These are phyloP conservation scores for Cephus nigrinus DNA, from an alignment of 2,888 invertebrate genomes.

Conservation along the genomic window DNA sequence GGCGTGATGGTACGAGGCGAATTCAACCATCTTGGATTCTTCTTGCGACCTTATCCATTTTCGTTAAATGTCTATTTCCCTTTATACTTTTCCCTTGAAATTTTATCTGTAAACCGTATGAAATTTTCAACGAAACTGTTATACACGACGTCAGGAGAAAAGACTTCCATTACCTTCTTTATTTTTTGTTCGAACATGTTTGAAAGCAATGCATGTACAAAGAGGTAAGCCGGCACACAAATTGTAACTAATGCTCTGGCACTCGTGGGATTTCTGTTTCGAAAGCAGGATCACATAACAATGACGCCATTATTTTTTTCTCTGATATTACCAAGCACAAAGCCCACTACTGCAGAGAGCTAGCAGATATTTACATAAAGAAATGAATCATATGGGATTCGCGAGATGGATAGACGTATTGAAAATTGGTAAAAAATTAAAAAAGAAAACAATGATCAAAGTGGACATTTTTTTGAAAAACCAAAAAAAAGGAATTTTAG, in stretches of 20 bases:
- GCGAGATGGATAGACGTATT: neutral
- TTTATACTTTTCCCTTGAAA: neutral
- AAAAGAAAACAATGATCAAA: neutral
- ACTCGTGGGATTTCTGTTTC: neutral
- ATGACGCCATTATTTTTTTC: slow-evolving; percentile 33
- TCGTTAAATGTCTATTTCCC: slow-evolving; percentile 15
- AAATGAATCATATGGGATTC: neutral
- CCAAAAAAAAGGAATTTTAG: no score
- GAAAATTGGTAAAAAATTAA: neutral
- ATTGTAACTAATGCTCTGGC: neutral
- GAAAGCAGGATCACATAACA: neutral
- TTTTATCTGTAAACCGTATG: slow-evolving; percentile 11
- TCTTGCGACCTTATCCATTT: slow-evolving; percentile 8
- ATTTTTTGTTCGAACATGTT: neutral
- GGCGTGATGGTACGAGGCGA: slow-evolving; percentile 24
- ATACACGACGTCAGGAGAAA: neutral
- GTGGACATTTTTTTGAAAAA: neutral
- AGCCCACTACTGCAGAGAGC: slow-evolving; percentile 37
- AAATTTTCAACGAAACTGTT: neutral
- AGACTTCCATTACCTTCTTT: neutral
- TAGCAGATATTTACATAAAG: slow-evolving; percentile 38
- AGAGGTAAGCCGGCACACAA: neutral
- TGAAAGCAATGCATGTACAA: neutral
- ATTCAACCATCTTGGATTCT: slow-evolving; percentile 23
- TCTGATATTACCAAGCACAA: slow-evolving; percentile 44